phyloP scores from a whole-genome alignment of 2,888 invertebrate genomes.

The Lacanobia oleracea region DNA sequence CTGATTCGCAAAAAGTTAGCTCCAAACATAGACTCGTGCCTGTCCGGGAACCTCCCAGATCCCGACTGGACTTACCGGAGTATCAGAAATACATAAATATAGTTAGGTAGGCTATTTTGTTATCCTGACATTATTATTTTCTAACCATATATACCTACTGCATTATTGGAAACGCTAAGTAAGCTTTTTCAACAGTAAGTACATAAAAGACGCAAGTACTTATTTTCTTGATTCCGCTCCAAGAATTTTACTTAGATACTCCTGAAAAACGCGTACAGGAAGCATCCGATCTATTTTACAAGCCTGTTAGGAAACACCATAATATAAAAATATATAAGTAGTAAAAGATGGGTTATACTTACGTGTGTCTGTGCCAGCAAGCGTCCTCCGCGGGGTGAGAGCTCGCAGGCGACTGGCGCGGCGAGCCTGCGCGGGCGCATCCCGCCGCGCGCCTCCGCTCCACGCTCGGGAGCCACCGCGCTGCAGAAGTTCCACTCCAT shows the following conservation, averaged over 20 bases:
- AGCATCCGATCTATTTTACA: neutral
- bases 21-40: neutral
- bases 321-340: neutral
- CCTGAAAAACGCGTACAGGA: neutral
- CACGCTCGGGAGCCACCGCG: neutral
- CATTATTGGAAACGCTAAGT: constrained; percentile 8
- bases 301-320: neutral
- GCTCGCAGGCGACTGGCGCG: constrained; percentile 73
- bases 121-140: neutral
- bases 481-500: constrained; percentile 44
- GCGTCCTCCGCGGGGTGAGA: constrained; percentile 65
- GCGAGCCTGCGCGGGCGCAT: constrained; percentile 35
- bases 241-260: neutral
- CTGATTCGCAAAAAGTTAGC: constrained; percentile 9
- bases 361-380: constrained; percentile 50
- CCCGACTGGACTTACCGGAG: neutral
- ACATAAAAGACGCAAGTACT: constrained; percentile 3
- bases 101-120: neutral
- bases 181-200: constrained; percentile 8
- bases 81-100: neutral
- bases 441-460: constrained; percentile 25
- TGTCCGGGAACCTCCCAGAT: neutral
- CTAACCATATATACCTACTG: no score
- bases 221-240: neutral
- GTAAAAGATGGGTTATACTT: constrained; percentile 44